Conservation (phyloP, 2,797 vertebrate species). For the Fistularia commersonii region DNA sequence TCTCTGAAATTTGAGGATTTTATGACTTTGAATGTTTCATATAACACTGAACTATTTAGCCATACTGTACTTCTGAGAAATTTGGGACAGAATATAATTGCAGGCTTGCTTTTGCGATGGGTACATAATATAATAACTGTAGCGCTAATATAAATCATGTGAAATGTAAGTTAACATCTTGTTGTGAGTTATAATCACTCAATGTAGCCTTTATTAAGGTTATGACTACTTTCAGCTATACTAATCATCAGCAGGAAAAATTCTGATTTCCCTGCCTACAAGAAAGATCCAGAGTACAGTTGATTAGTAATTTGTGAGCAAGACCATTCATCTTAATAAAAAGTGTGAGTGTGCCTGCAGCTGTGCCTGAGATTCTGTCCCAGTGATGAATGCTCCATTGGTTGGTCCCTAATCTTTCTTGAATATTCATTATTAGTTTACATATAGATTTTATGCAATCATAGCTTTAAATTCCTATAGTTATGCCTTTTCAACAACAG, state of each 20-base stretch:
- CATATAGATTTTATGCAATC: slow-evolving; percentile 44
- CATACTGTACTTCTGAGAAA: too few relatives aligned
- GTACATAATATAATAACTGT: too few relatives aligned
- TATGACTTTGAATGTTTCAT: too few relatives aligned
- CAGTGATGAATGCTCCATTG: slow-evolving; percentile 64
- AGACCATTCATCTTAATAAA: slow-evolving; percentile 64
- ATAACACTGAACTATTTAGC: too few relatives aligned
- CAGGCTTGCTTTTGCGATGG: too few relatives aligned
- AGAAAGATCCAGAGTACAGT: slow-evolving; percentile 32
- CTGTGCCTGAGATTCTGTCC: slow-evolving; percentile 39
- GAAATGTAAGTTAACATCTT: slow-evolving; percentile 17
- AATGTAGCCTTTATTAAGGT: slow-evolving; percentile 30
- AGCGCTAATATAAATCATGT: too few relatives aligned
- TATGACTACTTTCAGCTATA: slow-evolving; percentile 20
- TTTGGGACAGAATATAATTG: too few relatives aligned
- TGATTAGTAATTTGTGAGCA: slow-evolving; percentile 52
- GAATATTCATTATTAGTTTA: slow-evolving; percentile 59
- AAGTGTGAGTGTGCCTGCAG: slow-evolving; percentile 44
- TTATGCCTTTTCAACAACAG: slow-evolving; percentile 32
- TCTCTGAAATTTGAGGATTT: too few relatives aligned
- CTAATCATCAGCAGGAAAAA: slow-evolving; percentile 34
- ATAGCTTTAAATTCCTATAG: slow-evolving; percentile 39
- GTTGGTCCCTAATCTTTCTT: slow-evolving; percentile 46
- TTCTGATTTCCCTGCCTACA: slow-evolving; percentile 24
- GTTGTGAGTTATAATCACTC: slow-evolving; percentile 13